phyloP scores from a whole-genome alignment of 2,113 vertebrate genomes.

The Meleagris gallopavo region DNA sequence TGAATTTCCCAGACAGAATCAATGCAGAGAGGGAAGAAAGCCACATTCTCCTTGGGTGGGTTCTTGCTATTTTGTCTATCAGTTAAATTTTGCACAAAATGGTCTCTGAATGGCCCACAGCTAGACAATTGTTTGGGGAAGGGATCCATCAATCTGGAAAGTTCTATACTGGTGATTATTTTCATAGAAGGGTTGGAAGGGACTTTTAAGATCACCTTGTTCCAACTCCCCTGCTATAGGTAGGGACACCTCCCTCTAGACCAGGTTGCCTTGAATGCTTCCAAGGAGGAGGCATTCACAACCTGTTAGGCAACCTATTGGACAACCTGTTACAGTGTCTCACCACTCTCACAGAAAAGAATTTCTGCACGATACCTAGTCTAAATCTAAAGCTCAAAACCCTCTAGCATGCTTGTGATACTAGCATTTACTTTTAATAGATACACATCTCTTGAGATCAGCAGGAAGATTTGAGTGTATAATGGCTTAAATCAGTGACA shows the following conservation, averaged over 20 bases:
- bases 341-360: no score
- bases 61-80: neutral
- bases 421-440: neutral
- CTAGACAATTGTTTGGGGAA: neutral
- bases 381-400: accelerated
- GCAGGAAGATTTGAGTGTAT: neutral
- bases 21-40: neutral
- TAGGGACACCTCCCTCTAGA: no score
- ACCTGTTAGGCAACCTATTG: no score
- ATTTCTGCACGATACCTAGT: no score
- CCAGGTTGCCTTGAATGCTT: no score
- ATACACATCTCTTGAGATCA: neutral
- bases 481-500: neutral
- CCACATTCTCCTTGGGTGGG: neutral
- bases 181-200: neutral
- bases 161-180: neutral
- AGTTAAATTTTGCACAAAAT: neutral
- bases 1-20: neutral
- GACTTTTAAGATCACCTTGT: no score
- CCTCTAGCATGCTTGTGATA: neutral
- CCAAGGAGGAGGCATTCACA: no score
- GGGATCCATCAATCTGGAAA: neutral
- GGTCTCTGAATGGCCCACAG: neutral
- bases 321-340: no score
- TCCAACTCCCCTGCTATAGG: no score